These are phyloP conservation scores for Phocides pigmalion DNA, from an alignment of 1,140 invertebrate species.

Conservation along the genomic window DNA sequence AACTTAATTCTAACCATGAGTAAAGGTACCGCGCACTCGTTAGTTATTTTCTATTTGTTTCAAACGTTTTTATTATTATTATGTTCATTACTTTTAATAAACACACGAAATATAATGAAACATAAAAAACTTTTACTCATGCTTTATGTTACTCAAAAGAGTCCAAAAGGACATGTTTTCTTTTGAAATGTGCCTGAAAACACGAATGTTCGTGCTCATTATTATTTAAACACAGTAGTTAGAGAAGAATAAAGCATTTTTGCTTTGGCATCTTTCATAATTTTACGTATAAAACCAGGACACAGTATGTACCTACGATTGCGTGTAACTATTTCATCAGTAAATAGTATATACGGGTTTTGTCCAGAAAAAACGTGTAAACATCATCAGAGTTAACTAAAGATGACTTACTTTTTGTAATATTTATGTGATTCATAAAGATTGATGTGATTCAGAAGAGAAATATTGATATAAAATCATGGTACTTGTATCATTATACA, in stretches of 20 bases:
- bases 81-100: not conserved
- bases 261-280: slow-evolving; percentile 2
- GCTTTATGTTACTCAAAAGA: not conserved
- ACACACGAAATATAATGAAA: not conserved
- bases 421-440: no score
- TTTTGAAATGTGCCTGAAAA: slow-evolving; percentile 13
- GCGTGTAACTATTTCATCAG: not conserved
- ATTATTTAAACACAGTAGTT: slow-evolving; percentile 15
- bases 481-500: no score
- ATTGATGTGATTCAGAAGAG: no score
- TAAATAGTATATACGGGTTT: no score
- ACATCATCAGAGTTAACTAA: no score
- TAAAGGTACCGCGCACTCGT: no score
- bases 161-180: not conserved
- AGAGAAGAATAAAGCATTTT: slow-evolving; percentile 5
- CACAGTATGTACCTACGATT: not conserved
- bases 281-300: not conserved
- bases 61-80: not conserved
- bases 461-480: no score
- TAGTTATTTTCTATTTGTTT: no score
- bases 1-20: no score
- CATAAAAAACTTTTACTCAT: not conserved
- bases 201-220: slow-evolving; percentile 9
- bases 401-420: no score
- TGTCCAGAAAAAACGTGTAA: no score